Evolutionary conservation across 2,888 invertebrate genomes (phyloP).

Genomic region (Orthosia gracilis): DNA sequence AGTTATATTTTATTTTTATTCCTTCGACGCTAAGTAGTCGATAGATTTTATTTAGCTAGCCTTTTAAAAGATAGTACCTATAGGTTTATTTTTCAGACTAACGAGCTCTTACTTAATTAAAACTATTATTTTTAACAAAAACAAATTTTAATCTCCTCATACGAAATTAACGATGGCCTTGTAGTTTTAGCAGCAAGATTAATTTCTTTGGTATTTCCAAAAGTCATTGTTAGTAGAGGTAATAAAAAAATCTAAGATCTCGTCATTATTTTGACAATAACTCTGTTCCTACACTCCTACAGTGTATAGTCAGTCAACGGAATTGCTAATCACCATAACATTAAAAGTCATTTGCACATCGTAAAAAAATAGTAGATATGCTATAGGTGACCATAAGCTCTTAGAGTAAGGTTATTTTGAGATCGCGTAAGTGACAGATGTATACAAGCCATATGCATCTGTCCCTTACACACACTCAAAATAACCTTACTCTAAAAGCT

Average conservation of each 20-base stretch:
- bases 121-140: background rate
- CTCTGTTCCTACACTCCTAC: background rate
- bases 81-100: constrained; percentile 18
- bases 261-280: constrained; percentile 23
- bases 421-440: no score
- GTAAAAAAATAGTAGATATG: background rate
- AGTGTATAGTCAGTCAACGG: background rate
- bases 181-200: background rate
- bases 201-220: constrained; percentile 18
- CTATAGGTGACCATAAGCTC: no score
- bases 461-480: no score
- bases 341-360: background rate
- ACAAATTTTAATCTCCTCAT: background rate
- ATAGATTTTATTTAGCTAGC: background rate
- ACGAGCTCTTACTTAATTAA: constrained; percentile 2
- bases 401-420: no score
- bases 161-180: background rate
- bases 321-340: background rate
- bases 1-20: background rate
- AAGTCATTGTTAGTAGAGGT: background rate
- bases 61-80: background rate
- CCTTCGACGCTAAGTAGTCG: background rate
- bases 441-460: no score
- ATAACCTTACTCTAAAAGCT: no score
- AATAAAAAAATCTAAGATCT: constrained; percentile 11